Base-by-base conservation (phyloP, 2,888 invertebrate species). In the Zygogramma bicolorata region DNA sequence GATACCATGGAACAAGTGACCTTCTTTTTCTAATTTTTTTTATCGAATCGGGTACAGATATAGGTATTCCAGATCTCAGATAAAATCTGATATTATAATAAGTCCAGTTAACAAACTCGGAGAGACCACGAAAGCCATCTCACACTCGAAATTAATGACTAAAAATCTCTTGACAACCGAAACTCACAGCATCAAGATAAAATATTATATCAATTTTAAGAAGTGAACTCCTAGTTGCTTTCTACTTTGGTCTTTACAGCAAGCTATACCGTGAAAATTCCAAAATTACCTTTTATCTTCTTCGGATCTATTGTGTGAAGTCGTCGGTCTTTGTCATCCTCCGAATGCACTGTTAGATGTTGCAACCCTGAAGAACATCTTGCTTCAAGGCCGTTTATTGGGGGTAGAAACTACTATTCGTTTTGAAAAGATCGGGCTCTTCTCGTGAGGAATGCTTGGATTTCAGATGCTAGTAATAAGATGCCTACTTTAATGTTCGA, bases 391-490 rank as follows among this genome's bases (percentile, higher is more conserved):
- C 77, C 86, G 75, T 73, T 77, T 77, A 79, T 81, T 81, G 83
- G 85, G 86, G 86, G 86, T 85, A 82, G 85, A 76, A 80, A 81
- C 76, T 86, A 86, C 84, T 85, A 85, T 60, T 74, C 83, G 75
- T 77, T 62, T 70, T 71, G 65, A 81, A 79, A 82, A 78, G 20
- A 67, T 79, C 53, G 58, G 68, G 15, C 34, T 58, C 65, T 63
- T n/a, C 42, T 40, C 49, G 7, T 15, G 34, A 57, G 57, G 40
- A 57, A 65, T 40, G 25, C 15, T 10, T 57, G 29, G 20, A 61
- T 40, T 61, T 40, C 46, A 18, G 40, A 61, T 61, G 61, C 40
- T n/a, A 42, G 38, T 61, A 59, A 22, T 31, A 4, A 29, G 38
- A 20, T 63, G 31, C 57, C 7, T 57, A 53, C 29, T 69, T 59